These are phyloP conservation scores for Calliphora vicina DNA, from an alignment of 1,140 invertebrate genomes.

Conservation along the genomic window DNA sequence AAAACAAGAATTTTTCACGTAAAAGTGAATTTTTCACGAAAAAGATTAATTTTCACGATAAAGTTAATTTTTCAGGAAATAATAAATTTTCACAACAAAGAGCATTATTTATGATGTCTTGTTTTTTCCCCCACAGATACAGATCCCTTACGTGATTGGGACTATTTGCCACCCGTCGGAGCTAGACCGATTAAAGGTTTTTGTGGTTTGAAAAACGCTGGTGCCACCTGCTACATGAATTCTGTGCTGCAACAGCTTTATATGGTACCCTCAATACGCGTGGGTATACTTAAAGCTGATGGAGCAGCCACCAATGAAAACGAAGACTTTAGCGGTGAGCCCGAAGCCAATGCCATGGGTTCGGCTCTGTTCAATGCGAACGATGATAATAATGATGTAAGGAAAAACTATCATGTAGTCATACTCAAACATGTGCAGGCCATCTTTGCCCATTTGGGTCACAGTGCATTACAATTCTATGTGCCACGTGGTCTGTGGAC, in stretches of 20 bases:
- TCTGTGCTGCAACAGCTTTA: slow-evolving; percentile 96
- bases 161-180: slow-evolving; percentile 95
- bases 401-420: slow-evolving; percentile 92
- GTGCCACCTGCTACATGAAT: slow-evolving; percentile 99
- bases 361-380: slow-evolving; percentile 50
- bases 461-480: slow-evolving; percentile 96
- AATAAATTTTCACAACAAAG: no score
- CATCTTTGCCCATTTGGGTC: slow-evolving; percentile 96
- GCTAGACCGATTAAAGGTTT: slow-evolving; percentile 88
- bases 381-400: slow-evolving; percentile 51
- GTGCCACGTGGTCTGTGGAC: slow-evolving; percentile 96
- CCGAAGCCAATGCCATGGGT: slow-evolving; percentile 45
- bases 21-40: background rate
- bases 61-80: no score
- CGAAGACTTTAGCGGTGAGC: slow-evolving; percentile 90
- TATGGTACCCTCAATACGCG: slow-evolving; percentile 91
- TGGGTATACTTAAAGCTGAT: slow-evolving; percentile 75
- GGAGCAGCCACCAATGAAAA: slow-evolving; percentile 88
- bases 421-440: slow-evolving; percentile 97
- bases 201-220: slow-evolving; percentile 97
- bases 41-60: no score
- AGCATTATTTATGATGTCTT: no score
- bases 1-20: no score
- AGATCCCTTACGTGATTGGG: slow-evolving; percentile 91
- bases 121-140: slow-evolving; percentile 70